These are phyloP conservation scores for Acropora yongei DNA, from an alignment of 64 coral and sea anemone species.

Conservation along the genomic window DNA sequence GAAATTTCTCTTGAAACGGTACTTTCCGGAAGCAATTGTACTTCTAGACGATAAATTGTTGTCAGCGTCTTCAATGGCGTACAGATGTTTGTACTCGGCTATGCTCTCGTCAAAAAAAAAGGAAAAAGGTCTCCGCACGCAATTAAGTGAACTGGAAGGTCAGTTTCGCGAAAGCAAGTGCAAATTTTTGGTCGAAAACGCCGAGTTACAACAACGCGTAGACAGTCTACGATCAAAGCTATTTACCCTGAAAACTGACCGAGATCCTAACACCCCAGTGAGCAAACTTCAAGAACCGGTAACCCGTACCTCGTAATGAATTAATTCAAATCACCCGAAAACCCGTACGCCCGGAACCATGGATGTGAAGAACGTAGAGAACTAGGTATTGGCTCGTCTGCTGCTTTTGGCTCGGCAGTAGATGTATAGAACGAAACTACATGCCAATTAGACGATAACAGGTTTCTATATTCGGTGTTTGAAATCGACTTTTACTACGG, in stretches of 20 bases:
- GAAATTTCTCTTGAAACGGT: not conserved
- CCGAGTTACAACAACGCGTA: not conserved
- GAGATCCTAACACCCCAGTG: not conserved
- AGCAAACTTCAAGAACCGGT: slow-evolving; percentile 22
- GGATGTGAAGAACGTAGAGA: too few species aligned
- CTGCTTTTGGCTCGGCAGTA: too few species aligned
- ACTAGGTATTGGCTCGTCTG: too few species aligned
- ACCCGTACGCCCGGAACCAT: too few species aligned
- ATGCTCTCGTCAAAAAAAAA: not conserved
- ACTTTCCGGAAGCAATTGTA: not conserved
- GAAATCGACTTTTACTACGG: too few species aligned
- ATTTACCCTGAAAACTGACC: not conserved
- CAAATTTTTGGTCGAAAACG: not conserved
- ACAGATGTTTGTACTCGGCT: slow-evolving; percentile 16
- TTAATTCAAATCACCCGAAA: not conserved
- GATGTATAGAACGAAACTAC: too few species aligned
- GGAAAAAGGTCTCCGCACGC: not conserved
- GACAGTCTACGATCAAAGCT: slow-evolving; percentile 20
- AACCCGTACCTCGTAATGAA: not conserved
- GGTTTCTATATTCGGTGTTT: too few species aligned
- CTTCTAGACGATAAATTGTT: slow-evolving; percentile 13
- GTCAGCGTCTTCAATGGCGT: not conserved
- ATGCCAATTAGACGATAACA: too few species aligned
- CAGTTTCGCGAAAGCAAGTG: not conserved
- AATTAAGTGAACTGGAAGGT: not conserved